Evolutionary conservation across 2,797 vertebrate genomes (phyloP), one percentile per base, ranked within the genome.

Genomic region (Alca torda): DNA sequence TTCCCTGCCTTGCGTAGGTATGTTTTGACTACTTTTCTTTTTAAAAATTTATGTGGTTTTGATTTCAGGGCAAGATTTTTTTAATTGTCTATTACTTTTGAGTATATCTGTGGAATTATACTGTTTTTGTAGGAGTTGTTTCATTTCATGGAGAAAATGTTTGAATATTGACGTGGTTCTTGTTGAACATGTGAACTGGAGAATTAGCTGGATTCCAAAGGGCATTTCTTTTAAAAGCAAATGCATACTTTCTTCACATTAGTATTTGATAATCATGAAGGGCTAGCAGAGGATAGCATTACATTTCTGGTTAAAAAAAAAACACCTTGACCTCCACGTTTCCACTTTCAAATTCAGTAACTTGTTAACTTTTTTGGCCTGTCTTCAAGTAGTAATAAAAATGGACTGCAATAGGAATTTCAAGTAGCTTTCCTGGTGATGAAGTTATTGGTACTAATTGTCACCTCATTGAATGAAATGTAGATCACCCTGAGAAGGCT

Each of bases 1-100:
- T 97, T 98, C 99, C 7, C 98, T 99, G 65, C 98, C 99, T 6
- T 99, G 99, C 35, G 98, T 99, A 77, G 99, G 99, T 99, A 97
- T 90, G 98, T 93, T 80, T 50, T 4, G 35, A 18, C 9, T 31
- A 18, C 13, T 53, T 64, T 39, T 35, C 9, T 20, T 28, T 35
- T 10, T 7, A 85, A n/a, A 30, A 65, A 54, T 4, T 1, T 14
- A 16, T 23, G 6, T 11, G 6, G 25, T 65, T 53, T 43, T 73
- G 16, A 37, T 63, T 76, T 69, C 39, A 77, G 59, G 77, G 13
- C 16, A 65, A 85, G 18, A 16, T 35, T 16, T 48, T 80, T 81
- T 56, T 50, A 1, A 25, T 46, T 13, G 17, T 4, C 16, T 72
- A 2, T 53, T 56, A 26, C 2, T 74, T 94, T 87, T 79, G 21